phyloP scores from a whole-genome alignment of 2,113 vertebrate species.

The Acinonyx jubatus region DNA sequence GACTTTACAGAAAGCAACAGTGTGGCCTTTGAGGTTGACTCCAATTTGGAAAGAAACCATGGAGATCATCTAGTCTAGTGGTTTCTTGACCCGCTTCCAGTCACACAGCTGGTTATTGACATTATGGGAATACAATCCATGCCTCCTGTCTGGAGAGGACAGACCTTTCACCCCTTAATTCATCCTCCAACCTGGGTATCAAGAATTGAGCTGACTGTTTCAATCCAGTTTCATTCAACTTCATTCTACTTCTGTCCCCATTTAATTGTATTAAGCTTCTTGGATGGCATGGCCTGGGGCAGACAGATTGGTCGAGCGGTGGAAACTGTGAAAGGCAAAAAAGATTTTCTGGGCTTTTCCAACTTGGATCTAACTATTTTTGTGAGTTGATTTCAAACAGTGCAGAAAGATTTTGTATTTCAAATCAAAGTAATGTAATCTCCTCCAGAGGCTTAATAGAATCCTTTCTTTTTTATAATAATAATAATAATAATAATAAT shows the following conservation, averaged over 20 bases:
- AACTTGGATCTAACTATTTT: not conserved
- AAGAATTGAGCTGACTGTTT: not conserved
- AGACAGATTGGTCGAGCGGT: not conserved
- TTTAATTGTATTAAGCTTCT: conserved; percentile 1
- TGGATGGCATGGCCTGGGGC: not conserved
- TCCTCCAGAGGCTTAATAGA: not conserved
- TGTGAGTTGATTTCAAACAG: not conserved
- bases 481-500: not conserved
- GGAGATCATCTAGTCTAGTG: not conserved
- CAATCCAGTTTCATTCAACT: not conserved
- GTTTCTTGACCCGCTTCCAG: not conserved
- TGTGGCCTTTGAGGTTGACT: not conserved
- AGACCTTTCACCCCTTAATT: not conserved
- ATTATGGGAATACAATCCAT: not conserved
- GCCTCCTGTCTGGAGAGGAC: not conserved
- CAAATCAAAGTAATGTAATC: not conserved
- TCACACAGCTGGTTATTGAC: not conserved
- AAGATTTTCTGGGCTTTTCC: conserved; percentile 30
- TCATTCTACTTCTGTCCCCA: not conserved
- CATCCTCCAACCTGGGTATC: not conserved
- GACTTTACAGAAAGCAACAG: not conserved
- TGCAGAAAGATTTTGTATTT: conserved; percentile 8
- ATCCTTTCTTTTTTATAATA: not conserved
- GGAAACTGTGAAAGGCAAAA: not conserved
- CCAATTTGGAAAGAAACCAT: not conserved